Conservation (phyloP, 2,797 vertebrate genomes). For the Telmatherina bonti region DNA sequence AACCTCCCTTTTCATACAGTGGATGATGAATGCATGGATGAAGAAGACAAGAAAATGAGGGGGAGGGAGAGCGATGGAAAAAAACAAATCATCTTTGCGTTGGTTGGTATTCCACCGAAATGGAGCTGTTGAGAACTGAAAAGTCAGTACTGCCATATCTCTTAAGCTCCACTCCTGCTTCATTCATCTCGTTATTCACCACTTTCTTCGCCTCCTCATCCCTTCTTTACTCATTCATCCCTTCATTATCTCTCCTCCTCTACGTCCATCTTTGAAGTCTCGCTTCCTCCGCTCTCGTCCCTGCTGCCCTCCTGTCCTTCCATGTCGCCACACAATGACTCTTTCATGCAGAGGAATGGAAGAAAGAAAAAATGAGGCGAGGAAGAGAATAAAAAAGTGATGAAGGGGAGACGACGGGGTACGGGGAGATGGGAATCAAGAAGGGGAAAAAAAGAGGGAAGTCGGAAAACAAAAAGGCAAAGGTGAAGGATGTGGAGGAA, state of each 20-base stretch:
- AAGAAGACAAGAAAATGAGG: neutral
- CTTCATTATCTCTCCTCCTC: conserved; percentile 25
- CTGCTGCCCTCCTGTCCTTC: conserved; percentile 9
- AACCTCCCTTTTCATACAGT: conserved; percentile 25
- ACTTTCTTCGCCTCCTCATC: conserved; percentile 19
- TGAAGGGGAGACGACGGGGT: conserved; percentile 10
- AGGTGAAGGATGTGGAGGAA: conserved; percentile 1
- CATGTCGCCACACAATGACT: conserved; percentile 41
- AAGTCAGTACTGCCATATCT: neutral
- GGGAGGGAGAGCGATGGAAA: neutral
- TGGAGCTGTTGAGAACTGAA: conserved; percentile 6
- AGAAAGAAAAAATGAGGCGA: neutral
- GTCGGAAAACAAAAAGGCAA: too few relatives aligned
- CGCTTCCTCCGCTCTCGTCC: neutral
- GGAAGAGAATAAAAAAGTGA: conserved; percentile 20
- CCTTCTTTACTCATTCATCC: conserved; percentile 25
- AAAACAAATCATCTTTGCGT: neutral
- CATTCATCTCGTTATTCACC: neutral
- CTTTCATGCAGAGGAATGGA: conserved; percentile 30
- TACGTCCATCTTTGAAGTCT: conserved; percentile 36
- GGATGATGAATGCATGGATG: conserved; percentile 8
- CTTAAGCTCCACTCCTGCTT: conserved; percentile 1
- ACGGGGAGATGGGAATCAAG: neutral
- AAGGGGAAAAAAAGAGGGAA: neutral
- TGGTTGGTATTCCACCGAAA: conserved; percentile 7